Evolutionary conservation across 2,888 invertebrate genomes (phyloP).

Genomic region (Tyria jacobaeae): DNA sequence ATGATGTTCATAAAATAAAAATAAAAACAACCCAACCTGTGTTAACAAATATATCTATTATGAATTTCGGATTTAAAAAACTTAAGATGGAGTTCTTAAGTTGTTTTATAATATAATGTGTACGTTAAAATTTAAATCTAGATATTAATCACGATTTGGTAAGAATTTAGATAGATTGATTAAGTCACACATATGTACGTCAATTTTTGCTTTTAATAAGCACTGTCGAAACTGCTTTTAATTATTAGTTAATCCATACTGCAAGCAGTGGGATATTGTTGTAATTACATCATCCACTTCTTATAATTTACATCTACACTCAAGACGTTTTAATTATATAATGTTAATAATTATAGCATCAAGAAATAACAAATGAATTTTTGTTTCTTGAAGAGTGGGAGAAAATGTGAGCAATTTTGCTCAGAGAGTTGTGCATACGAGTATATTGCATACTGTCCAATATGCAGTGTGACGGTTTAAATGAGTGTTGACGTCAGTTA

Average conservation of each 20-base stretch:
- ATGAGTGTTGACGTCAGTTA: slow-evolving; percentile 37
- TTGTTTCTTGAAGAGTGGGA: slow-evolving; percentile 25
- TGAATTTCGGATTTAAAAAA: too few relatives aligned
- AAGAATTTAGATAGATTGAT: too few relatives aligned
- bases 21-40: too few relatives aligned
- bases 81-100: too few relatives aligned
- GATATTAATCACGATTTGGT: too few relatives aligned
- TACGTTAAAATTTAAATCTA: too few relatives aligned
- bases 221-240: not conserved
- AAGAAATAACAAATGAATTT: slow-evolving; percentile 36
- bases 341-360: slow-evolving; percentile 36
- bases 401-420: slow-evolving; percentile 36
- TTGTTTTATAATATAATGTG: too few relatives aligned
- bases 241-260: not conserved
- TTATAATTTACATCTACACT: slow-evolving; percentile 37
- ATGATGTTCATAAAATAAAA: too few relatives aligned
- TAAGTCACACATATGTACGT: too few relatives aligned
- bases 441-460: slow-evolving; percentile 36
- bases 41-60: too few relatives aligned
- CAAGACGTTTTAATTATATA: slow-evolving; percentile 45
- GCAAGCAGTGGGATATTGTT: slow-evolving; percentile 24
- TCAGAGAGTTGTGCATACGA: slow-evolving; percentile 18
- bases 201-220: too few relatives aligned
- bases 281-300: slow-evolving; percentile 37
- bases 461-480: slow-evolving; percentile 25